phyloP scores from a whole-genome alignment of 2,888 invertebrate species.

The Leucophenga montana region DNA sequence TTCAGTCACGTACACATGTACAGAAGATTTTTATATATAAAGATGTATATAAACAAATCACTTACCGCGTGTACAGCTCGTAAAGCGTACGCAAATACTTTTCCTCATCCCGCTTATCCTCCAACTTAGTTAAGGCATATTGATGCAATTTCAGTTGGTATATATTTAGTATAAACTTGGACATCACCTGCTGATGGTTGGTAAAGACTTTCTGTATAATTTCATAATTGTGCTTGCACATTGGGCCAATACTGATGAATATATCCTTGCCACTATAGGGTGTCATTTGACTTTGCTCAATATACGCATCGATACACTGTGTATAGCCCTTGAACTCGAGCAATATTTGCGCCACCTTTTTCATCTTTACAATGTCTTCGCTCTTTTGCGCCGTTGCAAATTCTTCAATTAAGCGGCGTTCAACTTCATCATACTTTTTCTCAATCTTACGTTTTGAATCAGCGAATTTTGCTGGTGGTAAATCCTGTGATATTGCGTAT shows the following conservation, averaged over 20 bases:
- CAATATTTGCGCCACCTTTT: conserved; percentile 90
- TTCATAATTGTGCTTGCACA: conserved; percentile 90
- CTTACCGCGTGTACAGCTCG: conserved; percentile 89
- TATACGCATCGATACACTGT: conserved; percentile 96
- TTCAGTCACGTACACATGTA: no score
- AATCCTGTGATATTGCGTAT: conserved; percentile 94
- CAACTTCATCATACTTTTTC: conserved; percentile 91
- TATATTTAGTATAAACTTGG: conserved; percentile 96
- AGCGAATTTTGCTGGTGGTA: conserved; percentile 90
- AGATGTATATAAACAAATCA: background rate
- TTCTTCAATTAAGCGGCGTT: conserved; percentile 91
- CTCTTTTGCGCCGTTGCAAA: conserved; percentile 92
- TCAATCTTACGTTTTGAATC: conserved; percentile 89
- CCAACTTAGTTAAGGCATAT: conserved; percentile 87
- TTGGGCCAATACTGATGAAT: conserved; percentile 89
- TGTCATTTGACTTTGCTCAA: conserved; percentile 95
- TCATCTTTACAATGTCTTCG: conserved; percentile 91
- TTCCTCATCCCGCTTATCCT: conserved; percentile 88
- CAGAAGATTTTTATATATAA: no score
- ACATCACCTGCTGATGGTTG: conserved; percentile 97
- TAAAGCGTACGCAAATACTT: conserved; percentile 91
- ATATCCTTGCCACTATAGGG: conserved; percentile 90
- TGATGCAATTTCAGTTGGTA: conserved; percentile 92
- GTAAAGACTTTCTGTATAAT: conserved; percentile 92
- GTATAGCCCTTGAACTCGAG: conserved; percentile 97